Evolutionary conservation across 2,113 vertebrate species (phyloP), one percentile per base, ranked within the genome.

Genomic region (Tretioscincus oriximinensis): DNA sequence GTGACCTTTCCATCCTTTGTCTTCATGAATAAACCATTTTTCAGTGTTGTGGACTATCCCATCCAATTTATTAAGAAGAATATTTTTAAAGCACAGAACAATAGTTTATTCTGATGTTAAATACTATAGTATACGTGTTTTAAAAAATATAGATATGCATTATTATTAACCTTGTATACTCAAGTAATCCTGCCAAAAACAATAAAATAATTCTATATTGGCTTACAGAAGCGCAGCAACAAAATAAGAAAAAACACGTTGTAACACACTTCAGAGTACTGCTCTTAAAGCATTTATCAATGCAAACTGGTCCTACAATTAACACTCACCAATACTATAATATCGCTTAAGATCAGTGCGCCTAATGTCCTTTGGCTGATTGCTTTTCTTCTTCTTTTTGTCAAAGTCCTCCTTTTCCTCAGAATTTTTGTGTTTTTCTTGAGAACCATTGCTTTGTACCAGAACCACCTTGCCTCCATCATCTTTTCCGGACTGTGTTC

Each of bases 261-360:
- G 67, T 4, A 31, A 77, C 1, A 8, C 3, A 71, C 31, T 84
- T 78, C n/a, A 78, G 49, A 76, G 22, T 14, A 14, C n/a, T 12
- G 1, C 0, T 77, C 9, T 78, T 21, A 77, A 45, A 18, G 18
- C 9, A 29, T 63, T 63, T 69, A 8, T 2, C 9, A 28, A 35
- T n/a, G 8, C 3, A 60, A 78, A 18, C 24, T 61, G n/a, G 22
- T 76, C 45, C 14, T 75, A 14, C 14, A 18, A 47, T 29, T 76
- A 54, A 70, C 35, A 91, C 92, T 95, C 86, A 96, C 95, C 93
- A 9, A 88, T 90, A 73, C 76, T 92, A 8, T 94, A 95, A 41
- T 94, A 95, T 92, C 94, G 92, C 89, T 96, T 96, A 24, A 95
- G 92, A 70, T 96, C 95, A 58, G 94, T 95, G 49, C 95, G 95